Evolutionary conservation across 2,113 vertebrate species (phyloP).

Genomic region (Myocastor coypus): DNA sequence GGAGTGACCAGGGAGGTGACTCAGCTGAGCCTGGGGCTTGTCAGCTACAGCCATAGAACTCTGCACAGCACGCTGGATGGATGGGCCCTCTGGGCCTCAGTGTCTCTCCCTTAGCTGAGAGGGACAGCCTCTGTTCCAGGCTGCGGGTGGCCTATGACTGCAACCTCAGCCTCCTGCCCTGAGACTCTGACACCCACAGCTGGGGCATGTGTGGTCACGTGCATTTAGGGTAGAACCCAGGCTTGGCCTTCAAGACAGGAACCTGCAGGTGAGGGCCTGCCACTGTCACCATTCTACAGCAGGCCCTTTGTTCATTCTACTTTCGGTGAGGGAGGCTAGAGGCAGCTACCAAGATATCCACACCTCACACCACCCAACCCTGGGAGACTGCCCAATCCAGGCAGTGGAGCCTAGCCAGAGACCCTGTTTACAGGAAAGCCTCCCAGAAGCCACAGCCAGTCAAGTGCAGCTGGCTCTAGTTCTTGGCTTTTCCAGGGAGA

Average conservation of each 20-base stretch:
- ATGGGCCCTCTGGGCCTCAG: neutral
- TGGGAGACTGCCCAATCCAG: neutral
- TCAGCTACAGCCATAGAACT: neutral
- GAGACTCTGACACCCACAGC: rapidly evolving
- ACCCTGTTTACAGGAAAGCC: neutral
- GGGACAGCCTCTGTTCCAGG: neutral
- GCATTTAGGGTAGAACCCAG: neutral
- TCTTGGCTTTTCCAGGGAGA: neutral
- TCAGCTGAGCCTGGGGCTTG: neutral
- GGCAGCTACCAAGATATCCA: neutral
- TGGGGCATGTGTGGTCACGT: neutral
- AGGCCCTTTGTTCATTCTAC: neutral
- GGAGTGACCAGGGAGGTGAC: neutral
- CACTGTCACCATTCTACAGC: rapidly evolving
- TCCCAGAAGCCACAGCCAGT: neutral
- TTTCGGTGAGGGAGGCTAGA: neutral
- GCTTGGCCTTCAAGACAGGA: neutral
- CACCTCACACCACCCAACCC: neutral
- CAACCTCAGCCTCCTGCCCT: neutral
- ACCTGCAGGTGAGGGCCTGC: neutral
- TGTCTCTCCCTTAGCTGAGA: neutral
- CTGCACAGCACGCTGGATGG: neutral
- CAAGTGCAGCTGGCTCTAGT: neutral
- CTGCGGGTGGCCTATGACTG: neutral
- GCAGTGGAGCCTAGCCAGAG: neutral